Conservation (phyloP, 1,140 invertebrate genomes). For the Hylaeus anthracinus region DNA sequence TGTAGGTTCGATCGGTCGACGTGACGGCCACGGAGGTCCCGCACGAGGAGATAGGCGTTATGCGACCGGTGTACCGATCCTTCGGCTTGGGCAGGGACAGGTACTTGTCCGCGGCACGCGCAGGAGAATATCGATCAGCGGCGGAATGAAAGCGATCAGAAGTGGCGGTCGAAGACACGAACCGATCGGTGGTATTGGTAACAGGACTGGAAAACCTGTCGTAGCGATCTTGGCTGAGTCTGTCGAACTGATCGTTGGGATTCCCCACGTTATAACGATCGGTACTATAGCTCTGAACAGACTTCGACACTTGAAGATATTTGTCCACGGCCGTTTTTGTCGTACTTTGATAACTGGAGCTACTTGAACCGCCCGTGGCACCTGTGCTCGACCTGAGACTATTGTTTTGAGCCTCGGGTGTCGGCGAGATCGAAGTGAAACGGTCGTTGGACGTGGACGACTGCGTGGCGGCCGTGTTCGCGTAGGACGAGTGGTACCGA, state of each 20-base stretch:
- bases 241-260: constrained; percentile 48
- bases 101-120: constrained; percentile 74
- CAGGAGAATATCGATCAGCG: constrained; percentile 74
- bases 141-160: constrained; percentile 70
- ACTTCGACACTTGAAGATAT: constrained; percentile 61
- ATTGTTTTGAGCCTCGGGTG: constrained; percentile 47
- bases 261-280: constrained; percentile 43
- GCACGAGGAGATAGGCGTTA: constrained; percentile 75
- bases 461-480: constrained; percentile 44
- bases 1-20: constrained; percentile 67
- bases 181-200: constrained; percentile 57
- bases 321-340: constrained; percentile 51
- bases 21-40: constrained; percentile 66
- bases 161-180: constrained; percentile 58
- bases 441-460: constrained; percentile 55
- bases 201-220: constrained; percentile 49
- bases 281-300: constrained; percentile 54
- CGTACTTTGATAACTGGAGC: constrained; percentile 34
- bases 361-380: not conserved
- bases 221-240: constrained; percentile 71
- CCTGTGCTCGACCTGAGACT: not conserved
- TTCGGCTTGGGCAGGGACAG: constrained; percentile 81
- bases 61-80: constrained; percentile 74
- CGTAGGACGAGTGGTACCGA: constrained; percentile 57
- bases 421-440: constrained; percentile 60